Conservation (phyloP, 2,888 invertebrate species). For the Polydrusus tereticollis region DNA sequence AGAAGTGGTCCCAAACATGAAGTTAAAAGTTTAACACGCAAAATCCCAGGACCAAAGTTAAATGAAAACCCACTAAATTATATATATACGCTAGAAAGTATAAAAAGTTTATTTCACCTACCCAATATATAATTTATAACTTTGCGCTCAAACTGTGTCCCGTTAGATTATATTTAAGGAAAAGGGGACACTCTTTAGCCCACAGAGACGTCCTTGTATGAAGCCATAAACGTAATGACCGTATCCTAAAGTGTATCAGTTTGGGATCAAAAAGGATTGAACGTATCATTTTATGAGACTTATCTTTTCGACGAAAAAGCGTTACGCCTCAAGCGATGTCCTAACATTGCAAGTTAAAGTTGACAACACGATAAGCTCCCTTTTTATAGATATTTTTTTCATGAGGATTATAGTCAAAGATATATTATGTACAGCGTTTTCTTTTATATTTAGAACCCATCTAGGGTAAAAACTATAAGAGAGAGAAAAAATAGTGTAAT, state of each 20-base stretch:
- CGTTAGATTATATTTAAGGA: neutral
- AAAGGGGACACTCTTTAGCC: neutral
- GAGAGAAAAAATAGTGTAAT: too few relatives aligned
- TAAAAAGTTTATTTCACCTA: neutral
- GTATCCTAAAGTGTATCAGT: neutral
- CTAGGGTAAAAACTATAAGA: too few relatives aligned
- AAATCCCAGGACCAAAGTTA: too few relatives aligned
- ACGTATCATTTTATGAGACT: neutral
- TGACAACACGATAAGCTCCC: neutral
- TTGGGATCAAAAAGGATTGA: neutral
- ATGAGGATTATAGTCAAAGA: too few relatives aligned
- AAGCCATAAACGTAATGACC: neutral
- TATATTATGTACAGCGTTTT: too few relatives aligned
- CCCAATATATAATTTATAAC: neutral
- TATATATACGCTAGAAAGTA: too few relatives aligned
- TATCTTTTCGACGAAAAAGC: constrained; percentile 1
- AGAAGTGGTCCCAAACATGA: too few relatives aligned
- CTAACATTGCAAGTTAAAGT: neutral
- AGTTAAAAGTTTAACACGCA: too few relatives aligned
- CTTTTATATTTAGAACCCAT: too few relatives aligned
- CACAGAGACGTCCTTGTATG: neutral
- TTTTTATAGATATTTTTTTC: neutral
- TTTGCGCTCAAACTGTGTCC: neutral
- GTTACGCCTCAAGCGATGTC: neutral
- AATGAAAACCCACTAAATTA: too few relatives aligned